Evolutionary conservation across 2,888 invertebrate species (phyloP), one percentile per base, ranked within the genome.

Genomic region (Subacronicta megacephala): DNA sequence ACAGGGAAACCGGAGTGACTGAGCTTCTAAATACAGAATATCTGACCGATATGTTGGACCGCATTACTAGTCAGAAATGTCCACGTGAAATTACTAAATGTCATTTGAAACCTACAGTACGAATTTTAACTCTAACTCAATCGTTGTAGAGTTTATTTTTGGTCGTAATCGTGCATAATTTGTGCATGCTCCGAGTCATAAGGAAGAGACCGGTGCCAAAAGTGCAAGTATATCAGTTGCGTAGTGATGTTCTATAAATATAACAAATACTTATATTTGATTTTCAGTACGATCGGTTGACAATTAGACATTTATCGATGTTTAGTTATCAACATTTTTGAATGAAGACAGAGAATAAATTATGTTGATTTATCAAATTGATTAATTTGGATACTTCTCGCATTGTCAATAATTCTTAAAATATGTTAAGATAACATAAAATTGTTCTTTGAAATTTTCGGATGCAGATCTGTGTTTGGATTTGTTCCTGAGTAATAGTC

Each of bases 1-100:
- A 63, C 64, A 47, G 69, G 63, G 68, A 71, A 73, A 71, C 66
- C 61, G 63, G 62, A 70, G 81, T 85, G 85, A 84, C 89, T 83
- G 84, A 62, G 62, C 90, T 76, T 85, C 88, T 88, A 90, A 89
- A 86, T 85, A 80, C 89, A 88, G 87, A 80, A 78, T 79, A 76
- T 90, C 91, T 93, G 91, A 87, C 87, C 86, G 89, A 86, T 84
- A 87, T 89, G 82, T 86, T 81, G 83, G 77, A 75, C 82, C 77
- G 77, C 84, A 88, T 84, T 90, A 89, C 85, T 85, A 75, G 88
- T 88, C 83, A 73, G 80, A 84, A 85, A 85, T 80, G 83, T 84
- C 78, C 81, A 78, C 81, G 82, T 84, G 83, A 81, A 81, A 80
- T 81, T 81, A 79, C 77, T 77, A 92, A 92, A 93, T 93, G 93